These are phyloP conservation scores for Micronycteris hirsuta DNA, from an alignment of 2,113 vertebrate species.

Conservation along the genomic window DNA sequence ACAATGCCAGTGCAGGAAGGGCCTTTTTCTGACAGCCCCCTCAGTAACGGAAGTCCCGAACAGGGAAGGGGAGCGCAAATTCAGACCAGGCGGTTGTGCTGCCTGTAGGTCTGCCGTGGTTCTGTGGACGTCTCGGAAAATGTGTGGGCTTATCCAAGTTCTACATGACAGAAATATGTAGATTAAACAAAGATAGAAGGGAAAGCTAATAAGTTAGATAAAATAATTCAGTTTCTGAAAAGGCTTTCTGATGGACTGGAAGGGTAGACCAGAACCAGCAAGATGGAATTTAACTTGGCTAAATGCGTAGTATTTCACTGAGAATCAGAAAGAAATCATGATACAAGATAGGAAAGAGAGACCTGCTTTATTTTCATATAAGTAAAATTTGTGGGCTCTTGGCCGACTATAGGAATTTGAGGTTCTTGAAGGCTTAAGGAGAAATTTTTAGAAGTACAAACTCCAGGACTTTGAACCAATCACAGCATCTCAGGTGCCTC, in stretches of 20 bases:
- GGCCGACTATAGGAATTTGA: background rate
- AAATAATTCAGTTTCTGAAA: background rate
- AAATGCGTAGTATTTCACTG: background rate
- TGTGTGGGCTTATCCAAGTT: background rate
- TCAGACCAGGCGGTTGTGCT: background rate
- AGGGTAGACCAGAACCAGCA: background rate
- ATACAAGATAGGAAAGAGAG: background rate
- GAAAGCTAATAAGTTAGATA: background rate
- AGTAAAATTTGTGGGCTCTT: background rate
- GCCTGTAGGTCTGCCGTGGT: fast-evolving
- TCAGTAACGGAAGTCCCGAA: background rate
- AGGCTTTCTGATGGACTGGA: background rate
- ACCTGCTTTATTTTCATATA: background rate
- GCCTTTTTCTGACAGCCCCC: background rate
- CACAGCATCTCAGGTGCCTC: too few species aligned
- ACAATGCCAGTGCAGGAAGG: fast-evolving
- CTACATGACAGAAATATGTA: background rate
- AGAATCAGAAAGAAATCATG: background rate
- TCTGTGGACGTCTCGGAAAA: background rate
- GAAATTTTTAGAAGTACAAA: background rate
- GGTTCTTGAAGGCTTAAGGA: background rate
- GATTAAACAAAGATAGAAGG: background rate
- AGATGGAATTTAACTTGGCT: background rate
- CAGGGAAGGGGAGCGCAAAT: too few species aligned
- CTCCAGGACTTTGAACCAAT: background rate